phyloP scores from a whole-genome alignment of 1,140 invertebrate genomes.

The Drosophila mojavensis region DNA sequence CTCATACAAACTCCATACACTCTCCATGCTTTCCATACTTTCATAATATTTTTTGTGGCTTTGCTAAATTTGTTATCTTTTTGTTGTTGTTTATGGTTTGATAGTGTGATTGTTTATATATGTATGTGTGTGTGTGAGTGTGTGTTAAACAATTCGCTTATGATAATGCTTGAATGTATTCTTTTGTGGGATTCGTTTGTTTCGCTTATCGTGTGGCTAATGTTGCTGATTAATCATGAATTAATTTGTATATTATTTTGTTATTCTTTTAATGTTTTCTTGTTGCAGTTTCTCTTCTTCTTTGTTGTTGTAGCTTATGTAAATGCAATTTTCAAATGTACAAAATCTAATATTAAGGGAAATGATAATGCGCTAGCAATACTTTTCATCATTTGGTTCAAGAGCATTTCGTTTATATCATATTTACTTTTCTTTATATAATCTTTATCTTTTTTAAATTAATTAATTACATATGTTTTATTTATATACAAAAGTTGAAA shows the following conservation, averaged over 20 bases:
- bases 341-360: slow-evolving; percentile 63
- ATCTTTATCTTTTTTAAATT: slow-evolving; percentile 21
- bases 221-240: slow-evolving; percentile 69
- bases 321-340: slow-evolving; percentile 76
- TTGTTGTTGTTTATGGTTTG: slow-evolving; percentile 39
- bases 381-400: slow-evolving; percentile 41
- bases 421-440: slow-evolving; percentile 1
- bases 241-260: slow-evolving; percentile 29
- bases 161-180: slow-evolving; percentile 74
- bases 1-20: slow-evolving; percentile 75
- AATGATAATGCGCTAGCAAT: slow-evolving; percentile 64
- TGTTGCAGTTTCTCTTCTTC: slow-evolving; percentile 16
- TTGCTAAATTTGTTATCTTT: slow-evolving; percentile 70
- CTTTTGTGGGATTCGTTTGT: slow-evolving; percentile 67
- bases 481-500: slow-evolving; percentile 65
- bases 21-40: slow-evolving; percentile 39
- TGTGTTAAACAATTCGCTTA: slow-evolving; percentile 67
- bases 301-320: slow-evolving; percentile 44
- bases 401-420: slow-evolving; percentile 45
- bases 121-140: background rate
- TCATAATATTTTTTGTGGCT: slow-evolving; percentile 53
- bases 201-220: slow-evolving; percentile 56
- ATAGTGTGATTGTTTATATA: slow-evolving; percentile 55
- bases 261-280: slow-evolving; percentile 29
- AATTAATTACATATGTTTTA: slow-evolving; percentile 24